These are phyloP conservation scores for Limnephilus rhombicus DNA, from an alignment of 2,888 invertebrate species.

Conservation along the genomic window DNA sequence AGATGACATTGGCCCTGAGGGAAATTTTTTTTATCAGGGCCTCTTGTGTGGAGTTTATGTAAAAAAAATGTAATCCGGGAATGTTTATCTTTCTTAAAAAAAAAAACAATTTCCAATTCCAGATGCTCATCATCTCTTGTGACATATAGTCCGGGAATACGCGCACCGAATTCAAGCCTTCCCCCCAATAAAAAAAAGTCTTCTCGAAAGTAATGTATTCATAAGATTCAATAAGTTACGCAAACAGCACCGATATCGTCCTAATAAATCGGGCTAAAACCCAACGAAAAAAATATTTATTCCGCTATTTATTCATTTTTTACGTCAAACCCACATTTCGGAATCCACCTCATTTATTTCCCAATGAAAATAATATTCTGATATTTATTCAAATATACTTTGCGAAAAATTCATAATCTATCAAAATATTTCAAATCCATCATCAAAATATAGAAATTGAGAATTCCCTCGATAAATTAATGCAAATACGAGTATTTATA, in stretches of 20 bases:
- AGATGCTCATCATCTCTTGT: neutral
- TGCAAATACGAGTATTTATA: neutral
- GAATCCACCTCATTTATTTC: neutral
- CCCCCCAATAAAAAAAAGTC: neutral
- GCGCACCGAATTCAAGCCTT: neutral
- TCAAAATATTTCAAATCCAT: neutral
- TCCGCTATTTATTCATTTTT: neutral
- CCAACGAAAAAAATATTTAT: neutral
- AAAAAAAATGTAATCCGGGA: no score
- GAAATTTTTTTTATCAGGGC: no score
- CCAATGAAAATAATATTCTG: neutral
- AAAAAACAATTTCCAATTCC: neutral
- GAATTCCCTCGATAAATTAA: neutral
- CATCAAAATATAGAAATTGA: neutral
- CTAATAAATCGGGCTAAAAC: neutral
- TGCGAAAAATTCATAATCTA: neutral
- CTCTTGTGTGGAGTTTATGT: no score
- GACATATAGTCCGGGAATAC: neutral
- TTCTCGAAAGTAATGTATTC: neutral
- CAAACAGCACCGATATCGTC: neutral
- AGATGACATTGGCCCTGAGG: no score
- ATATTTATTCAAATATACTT: neutral
- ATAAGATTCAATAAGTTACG: neutral
- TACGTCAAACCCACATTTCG: neutral
- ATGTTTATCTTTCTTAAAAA: no score